phyloP scores from a whole-genome alignment of 2,113 vertebrate species.

The Struthidea cinerea region DNA sequence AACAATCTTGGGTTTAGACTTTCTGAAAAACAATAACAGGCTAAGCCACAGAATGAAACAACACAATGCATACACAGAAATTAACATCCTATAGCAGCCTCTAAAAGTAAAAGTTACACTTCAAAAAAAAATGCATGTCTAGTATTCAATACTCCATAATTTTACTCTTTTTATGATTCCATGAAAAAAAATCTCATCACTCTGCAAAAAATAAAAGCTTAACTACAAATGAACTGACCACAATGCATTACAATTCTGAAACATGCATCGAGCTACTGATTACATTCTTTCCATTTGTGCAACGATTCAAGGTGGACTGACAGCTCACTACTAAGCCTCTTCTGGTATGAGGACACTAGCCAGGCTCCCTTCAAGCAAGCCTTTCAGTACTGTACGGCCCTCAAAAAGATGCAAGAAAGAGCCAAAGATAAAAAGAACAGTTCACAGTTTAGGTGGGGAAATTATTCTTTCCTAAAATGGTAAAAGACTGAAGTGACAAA shows the following conservation, averaged over 20 bases:
- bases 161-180: not conserved
- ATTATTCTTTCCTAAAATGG: not conserved
- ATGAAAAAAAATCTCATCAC: not conserved
- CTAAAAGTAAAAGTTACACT: not conserved
- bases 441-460: not conserved
- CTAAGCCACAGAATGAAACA: not conserved
- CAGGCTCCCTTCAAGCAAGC: not conserved
- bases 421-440: not conserved
- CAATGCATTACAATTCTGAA: not conserved
- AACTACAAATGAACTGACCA: not conserved
- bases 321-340: not conserved
- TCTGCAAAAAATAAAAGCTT: not conserved
- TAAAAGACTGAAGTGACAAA: not conserved
- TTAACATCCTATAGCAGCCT: not conserved
- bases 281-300: not conserved
- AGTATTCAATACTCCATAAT: not conserved
- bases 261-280: not conserved
- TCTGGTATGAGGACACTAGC: not conserved
- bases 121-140: not conserved
- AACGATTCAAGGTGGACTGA: not conserved
- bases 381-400: not conserved
- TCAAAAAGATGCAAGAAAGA: not conserved
- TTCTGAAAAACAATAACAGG: not conserved
- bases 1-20: not conserved
- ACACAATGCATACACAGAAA: not conserved